Evolutionary conservation across 2,888 invertebrate genomes (phyloP), one percentile per base, ranked within the genome.

Genomic region (Chloroclystis v-ata): DNA sequence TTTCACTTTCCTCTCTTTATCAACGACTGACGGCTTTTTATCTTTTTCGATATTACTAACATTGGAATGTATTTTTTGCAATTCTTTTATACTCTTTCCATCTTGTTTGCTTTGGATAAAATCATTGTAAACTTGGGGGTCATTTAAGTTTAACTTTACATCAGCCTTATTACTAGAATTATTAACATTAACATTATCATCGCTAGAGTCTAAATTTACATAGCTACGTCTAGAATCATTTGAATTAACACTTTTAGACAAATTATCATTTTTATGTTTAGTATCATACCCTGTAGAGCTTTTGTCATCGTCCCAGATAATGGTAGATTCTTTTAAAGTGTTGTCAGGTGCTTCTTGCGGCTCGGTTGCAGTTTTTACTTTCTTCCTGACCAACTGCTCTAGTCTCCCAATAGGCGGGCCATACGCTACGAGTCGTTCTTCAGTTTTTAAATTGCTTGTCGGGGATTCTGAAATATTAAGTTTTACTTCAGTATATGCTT

Each of bases 371-470:
- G n/a, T n/a, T n/a, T n/a, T n/a, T n/a, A 11, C 8, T 7, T 33
- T 33, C 28, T 45, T 49, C 1, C 4, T 11, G 1, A 43, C 37
- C 0, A 50, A n/a, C 4, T 1, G 1, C 3, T 28, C 12, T 0
- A 10, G 7, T 14, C 14, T 11, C 5, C 1, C 11, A 0, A 12
- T 43, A 7, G 50, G 46, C n/a, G 50, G 50, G 7, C 50, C 50
- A 12, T 43, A 50, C 1, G 46, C 50, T n/a, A 50, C 37, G 7
- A 40, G n/a, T 10, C 16, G 35, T 5, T 38, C 37, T 25, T 33
- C 20, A 4, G 8, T 0, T 10, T 32, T 20, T 20, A 5, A 16
- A 8, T 2, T 20, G 13, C 5, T 37, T 8, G 5, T 13, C 14
- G 26, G 32, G 2, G 33, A 13, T 2, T 11, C 50, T 47, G 29